phyloP scores from a whole-genome alignment of 2,888 invertebrate species.

The Aphodius sticticus region DNA sequence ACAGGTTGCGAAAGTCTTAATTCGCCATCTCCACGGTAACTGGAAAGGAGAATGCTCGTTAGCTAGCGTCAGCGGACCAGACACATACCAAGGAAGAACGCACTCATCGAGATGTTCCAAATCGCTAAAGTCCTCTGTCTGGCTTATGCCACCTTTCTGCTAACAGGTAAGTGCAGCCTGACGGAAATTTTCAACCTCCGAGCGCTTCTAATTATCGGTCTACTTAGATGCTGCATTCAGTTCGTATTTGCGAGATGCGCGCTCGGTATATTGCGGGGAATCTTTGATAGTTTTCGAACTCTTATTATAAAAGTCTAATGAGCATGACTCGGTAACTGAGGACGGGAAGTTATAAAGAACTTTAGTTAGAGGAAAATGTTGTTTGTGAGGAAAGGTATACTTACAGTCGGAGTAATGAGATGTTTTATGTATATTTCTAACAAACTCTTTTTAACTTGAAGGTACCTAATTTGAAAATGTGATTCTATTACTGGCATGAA shows the following conservation, averaged over 20 bases:
- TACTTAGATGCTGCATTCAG: not conserved
- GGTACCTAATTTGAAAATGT: too few relatives aligned
- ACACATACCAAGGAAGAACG: conserved; percentile 17
- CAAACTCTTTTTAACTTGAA: too few relatives aligned
- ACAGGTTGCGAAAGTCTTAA: conserved; percentile 24
- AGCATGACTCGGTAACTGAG: too few relatives aligned
- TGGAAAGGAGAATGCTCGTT: conserved; percentile 32
- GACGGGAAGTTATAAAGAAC: too few relatives aligned
- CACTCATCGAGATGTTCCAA: conserved; percentile 11
- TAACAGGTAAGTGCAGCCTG: conserved; percentile 33
- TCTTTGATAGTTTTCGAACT: not conserved
- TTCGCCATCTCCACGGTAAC: conserved; percentile 15
- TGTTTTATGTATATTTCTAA: too few relatives aligned
- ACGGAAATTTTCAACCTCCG: not conserved
- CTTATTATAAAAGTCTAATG: too few relatives aligned
- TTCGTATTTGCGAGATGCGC: not conserved
- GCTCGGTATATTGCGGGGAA: not conserved
- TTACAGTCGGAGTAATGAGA: too few relatives aligned
- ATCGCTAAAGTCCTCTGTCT: conserved; percentile 21
- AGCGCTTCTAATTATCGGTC: not conserved
- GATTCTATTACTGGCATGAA: too few relatives aligned
- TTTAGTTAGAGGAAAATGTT: too few relatives aligned
- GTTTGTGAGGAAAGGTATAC: too few relatives aligned
- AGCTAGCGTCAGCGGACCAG: conserved; percentile 30
- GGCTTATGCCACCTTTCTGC: conserved; percentile 31